These are phyloP conservation scores for Hestina assimilis DNA, from an alignment of 1,140 invertebrate genomes.

Conservation along the genomic window DNA sequence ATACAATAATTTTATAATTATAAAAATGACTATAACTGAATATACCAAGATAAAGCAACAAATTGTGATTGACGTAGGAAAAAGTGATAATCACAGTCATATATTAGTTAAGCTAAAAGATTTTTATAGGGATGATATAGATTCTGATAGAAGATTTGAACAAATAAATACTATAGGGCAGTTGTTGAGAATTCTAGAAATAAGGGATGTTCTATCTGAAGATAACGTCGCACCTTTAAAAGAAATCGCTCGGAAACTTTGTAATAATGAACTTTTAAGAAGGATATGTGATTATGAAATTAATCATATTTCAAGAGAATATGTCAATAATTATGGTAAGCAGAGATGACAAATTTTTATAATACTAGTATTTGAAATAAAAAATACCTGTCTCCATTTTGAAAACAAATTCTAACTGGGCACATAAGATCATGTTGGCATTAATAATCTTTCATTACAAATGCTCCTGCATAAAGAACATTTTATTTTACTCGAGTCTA, in stretches of 20 bases:
- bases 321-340: slow-evolving; percentile 51
- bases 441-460: no score
- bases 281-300: slow-evolving; percentile 49
- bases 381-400: no score
- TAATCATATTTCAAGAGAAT: slow-evolving; percentile 29
- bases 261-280: slow-evolving; percentile 39
- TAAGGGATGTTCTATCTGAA: slow-evolving; percentile 59
- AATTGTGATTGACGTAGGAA: slow-evolving; percentile 40
- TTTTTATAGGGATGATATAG: slow-evolving; percentile 53
- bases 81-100: slow-evolving; percentile 43
- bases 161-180: slow-evolving; percentile 49
- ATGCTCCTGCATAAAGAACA: no score
- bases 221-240: slow-evolving; percentile 53
- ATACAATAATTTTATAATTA: no score
- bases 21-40: slow-evolving; percentile 51
- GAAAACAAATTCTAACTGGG: no score
- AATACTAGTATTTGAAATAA: no score
- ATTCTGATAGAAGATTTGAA: slow-evolving; percentile 60
- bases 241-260: slow-evolving; percentile 44
- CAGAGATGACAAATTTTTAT: no score
- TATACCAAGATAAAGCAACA: slow-evolving; percentile 52
- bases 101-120: slow-evolving; percentile 52
- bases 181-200: slow-evolving; percentile 56
- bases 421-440: no score
- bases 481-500: no score